Conservation (phyloP, 2,113 vertebrate genomes). For the Daboia siamensis region DNA sequence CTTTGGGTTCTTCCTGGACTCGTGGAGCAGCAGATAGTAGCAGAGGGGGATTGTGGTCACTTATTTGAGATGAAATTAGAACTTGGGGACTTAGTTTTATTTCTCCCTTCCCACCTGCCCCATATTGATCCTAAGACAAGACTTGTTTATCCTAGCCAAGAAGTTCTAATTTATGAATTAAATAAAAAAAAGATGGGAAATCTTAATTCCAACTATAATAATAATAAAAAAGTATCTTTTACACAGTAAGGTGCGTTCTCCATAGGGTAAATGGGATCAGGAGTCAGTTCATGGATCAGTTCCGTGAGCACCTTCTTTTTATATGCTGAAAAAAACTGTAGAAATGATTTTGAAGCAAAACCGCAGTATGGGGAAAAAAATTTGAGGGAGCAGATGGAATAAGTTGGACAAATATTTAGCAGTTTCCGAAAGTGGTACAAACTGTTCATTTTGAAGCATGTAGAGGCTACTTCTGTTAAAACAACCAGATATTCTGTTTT, state of each 20-base stretch:
- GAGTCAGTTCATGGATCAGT: background rate
- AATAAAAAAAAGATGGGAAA: slow-evolving; percentile 21
- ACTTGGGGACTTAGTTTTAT: slow-evolving; percentile 17
- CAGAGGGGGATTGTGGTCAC: slow-evolving; percentile 42
- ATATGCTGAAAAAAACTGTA: background rate
- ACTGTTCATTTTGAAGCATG: background rate
- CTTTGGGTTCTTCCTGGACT: slow-evolving; percentile 30
- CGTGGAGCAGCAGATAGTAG: slow-evolving; percentile 9
- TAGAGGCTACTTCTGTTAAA: background rate
- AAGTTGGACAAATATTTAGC: background rate
- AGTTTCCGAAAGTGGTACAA: background rate
- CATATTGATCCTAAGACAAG: slow-evolving; percentile 48
- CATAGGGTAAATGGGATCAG: background rate
- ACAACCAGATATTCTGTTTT: background rate
- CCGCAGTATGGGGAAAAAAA: no score
- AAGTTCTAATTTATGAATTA: slow-evolving; percentile 66
- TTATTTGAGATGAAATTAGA: slow-evolving; percentile 37
- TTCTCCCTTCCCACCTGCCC: slow-evolving; percentile 8
- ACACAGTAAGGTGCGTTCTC: slow-evolving; percentile 41
- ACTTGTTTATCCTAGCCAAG: slow-evolving; percentile 42
- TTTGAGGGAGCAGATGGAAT: no score
- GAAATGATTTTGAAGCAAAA: background rate
- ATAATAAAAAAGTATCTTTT: slow-evolving; percentile 59
- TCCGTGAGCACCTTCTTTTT: background rate
- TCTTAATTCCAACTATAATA: slow-evolving; percentile 48